Conservation (phyloP, 2,888 invertebrate genomes). For the Agriopis aurantiaria region DNA sequence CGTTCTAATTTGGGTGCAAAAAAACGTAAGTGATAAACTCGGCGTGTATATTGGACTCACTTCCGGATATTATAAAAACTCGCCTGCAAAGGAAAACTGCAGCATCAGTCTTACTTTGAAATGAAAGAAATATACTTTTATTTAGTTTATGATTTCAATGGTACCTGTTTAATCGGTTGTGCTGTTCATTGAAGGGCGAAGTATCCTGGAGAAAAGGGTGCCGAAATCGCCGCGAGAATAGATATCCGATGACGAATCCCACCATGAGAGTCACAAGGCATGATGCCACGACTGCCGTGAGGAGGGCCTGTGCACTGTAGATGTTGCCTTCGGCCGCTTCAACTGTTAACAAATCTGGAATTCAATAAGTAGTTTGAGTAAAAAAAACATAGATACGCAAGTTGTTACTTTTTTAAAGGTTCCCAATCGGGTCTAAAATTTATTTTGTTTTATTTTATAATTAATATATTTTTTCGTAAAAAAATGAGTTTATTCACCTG, state of each 20-base stretch:
- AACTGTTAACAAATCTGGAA: conserved; percentile 78
- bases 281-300: conserved; percentile 92
- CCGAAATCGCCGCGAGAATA: conserved; percentile 92
- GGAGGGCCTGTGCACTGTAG: conserved; percentile 93
- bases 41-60: conserved; percentile 55
- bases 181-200: conserved; percentile 91
- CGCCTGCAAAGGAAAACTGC: conserved; percentile 64
- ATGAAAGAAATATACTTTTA: conserved; percentile 29
- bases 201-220: conserved; percentile 91
- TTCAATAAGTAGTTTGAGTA: conserved; percentile 2
- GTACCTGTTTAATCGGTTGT: conserved; percentile 91
- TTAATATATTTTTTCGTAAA: not conserved
- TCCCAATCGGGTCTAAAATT: too few relatives aligned
- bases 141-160: conserved; percentile 26
- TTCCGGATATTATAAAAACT: conserved; percentile 67
- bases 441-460: too few relatives aligned
- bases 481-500: conserved; percentile 61
- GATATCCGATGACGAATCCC: conserved; percentile 94
- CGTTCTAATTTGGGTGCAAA: conserved; percentile 15
- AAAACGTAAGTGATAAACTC: conserved; percentile 19
- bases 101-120: conserved; percentile 43
- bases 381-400: too few relatives aligned
- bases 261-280: conserved; percentile 93
- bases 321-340: conserved; percentile 89
- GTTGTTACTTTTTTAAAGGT: too few relatives aligned